phyloP scores from a whole-genome alignment of 1,140 invertebrate genomes.

The Agrypnia vestita region DNA sequence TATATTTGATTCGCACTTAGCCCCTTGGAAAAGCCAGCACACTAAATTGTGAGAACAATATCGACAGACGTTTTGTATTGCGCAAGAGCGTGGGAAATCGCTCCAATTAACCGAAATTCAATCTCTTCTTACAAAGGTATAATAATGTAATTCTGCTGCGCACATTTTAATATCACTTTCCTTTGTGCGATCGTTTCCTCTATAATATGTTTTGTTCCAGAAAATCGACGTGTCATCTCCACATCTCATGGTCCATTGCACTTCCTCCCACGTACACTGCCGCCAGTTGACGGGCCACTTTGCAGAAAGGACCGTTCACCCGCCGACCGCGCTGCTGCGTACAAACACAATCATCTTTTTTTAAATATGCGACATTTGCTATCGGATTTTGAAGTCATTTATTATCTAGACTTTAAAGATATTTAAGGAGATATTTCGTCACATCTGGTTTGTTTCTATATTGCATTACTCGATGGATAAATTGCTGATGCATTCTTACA shows the following conservation, averaged over 20 bases:
- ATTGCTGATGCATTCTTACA: no score
- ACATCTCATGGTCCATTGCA: background rate
- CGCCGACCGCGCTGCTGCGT: background rate
- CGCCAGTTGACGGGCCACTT: background rate
- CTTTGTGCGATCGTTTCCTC: background rate
- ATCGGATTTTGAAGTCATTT: background rate
- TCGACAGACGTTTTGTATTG: background rate
- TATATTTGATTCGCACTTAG: no score
- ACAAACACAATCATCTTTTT: background rate
- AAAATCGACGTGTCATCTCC: background rate
- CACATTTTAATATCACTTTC: constrained; percentile 1
- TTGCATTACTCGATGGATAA: no score
- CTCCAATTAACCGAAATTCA: background rate
- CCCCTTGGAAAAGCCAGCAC: no score
- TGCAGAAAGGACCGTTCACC: background rate
- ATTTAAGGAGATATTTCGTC: no score
- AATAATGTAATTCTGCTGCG: background rate
- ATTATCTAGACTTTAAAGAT: background rate
- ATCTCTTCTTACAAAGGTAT: background rate
- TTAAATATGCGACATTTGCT: background rate
- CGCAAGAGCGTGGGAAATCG: background rate
- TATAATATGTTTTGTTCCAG: background rate
- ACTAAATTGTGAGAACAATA: background rate
- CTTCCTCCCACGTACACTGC: constrained; percentile 2
- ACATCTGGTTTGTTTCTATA: no score